Base-by-base conservation (phyloP, 2,888 invertebrate genomes). In the Parnassius smintheus region DNA sequence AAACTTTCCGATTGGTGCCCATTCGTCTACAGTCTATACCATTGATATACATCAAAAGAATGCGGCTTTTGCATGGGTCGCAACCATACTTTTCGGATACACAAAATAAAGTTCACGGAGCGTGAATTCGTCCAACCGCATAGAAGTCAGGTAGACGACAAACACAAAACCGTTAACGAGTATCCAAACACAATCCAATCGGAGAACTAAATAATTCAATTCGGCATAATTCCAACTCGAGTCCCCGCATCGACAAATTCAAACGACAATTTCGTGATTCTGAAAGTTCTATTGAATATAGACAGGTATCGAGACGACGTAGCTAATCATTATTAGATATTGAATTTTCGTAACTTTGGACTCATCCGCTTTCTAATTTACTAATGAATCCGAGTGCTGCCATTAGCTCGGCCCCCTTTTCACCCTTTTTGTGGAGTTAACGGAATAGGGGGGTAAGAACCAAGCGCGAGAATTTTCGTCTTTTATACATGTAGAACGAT, bases 341-440 rank as follows among this genome's bases (percentile, higher is more conserved):
- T 89, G 91, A 91, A 91, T 91, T 92, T 91, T 91, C 91, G 81
- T 85, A 92, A 92, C 91, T 92, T 91, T 89, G 90, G 89, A 89
- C 91, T 92, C 92, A 90, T 92, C 91, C 90, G 87, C 85, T 88
- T 88, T 91, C 91, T 92, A 92, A 92, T 92, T 92, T 92, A 88
- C 92, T 92, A 92, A 92, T 92, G 92, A 92, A 92, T 89, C 92
- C 88, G 89, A 88, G 90, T 89, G 85, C 81, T 85, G 86, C 90
- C 88, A 90, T 90, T 88, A 88, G 83, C 82, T 78, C 75, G 78
- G n/a, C 45, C 78, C 76, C 72, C 61, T 65, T 65, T 69, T 66
- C 71, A 62, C 66, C 61, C 65, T 62, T 61, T 61, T 56, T 50
- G 64, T 72, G 73, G 72, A 75, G 77, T 72, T 72, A 78, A 71